Conservation (phyloP, 2,888 invertebrate genomes). For the Fragum fragum region DNA sequence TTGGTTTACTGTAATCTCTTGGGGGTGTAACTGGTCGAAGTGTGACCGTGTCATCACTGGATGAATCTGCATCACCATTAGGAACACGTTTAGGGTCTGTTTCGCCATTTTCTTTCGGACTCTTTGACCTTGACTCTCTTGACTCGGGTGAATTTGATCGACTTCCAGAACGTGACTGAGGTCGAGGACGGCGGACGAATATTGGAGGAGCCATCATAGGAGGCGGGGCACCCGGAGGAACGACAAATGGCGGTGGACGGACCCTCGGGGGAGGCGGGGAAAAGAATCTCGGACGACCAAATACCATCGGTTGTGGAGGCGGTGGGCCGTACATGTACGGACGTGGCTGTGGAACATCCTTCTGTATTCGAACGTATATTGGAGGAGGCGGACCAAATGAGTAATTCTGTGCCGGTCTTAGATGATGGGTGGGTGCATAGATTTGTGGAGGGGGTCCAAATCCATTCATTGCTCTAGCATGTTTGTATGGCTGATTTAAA, state of each 20-base stretch:
- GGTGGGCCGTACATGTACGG: conserved; percentile 40
- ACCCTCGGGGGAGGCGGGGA: conserved; percentile 76
- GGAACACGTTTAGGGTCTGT: conserved; percentile 52
- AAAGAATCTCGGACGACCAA: conserved; percentile 75
- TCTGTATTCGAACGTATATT: conserved; percentile 17
- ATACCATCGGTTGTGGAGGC: conserved; percentile 55
- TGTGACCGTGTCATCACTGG: conserved; percentile 66
- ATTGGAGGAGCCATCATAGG: conserved; percentile 53
- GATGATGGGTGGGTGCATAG: background rate
- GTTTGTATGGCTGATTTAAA: background rate
- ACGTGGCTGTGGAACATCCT: conserved; percentile 33
- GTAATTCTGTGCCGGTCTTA: conserved; percentile 5
- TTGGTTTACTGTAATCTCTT: conserved; percentile 76
- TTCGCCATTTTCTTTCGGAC: conserved; percentile 43
- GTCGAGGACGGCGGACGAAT: conserved; percentile 51
- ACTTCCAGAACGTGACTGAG: conserved; percentile 38
- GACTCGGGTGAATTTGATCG: conserved; percentile 63
- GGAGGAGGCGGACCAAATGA: conserved; percentile 16
- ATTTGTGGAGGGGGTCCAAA: conserved; percentile 10
- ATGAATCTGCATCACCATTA: conserved; percentile 66
- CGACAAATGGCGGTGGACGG: conserved; percentile 57
- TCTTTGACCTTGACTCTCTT: conserved; percentile 49
- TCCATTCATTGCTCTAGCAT: conserved; percentile 19
- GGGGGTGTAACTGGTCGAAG: conserved; percentile 79
- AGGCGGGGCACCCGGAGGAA: conserved; percentile 57